A percentile compares a stretch with the other conserved stretches of the same genome.
Conservation (phyloP, 2,797 vertebrate species). For the Argya squamiceps region DNA sequence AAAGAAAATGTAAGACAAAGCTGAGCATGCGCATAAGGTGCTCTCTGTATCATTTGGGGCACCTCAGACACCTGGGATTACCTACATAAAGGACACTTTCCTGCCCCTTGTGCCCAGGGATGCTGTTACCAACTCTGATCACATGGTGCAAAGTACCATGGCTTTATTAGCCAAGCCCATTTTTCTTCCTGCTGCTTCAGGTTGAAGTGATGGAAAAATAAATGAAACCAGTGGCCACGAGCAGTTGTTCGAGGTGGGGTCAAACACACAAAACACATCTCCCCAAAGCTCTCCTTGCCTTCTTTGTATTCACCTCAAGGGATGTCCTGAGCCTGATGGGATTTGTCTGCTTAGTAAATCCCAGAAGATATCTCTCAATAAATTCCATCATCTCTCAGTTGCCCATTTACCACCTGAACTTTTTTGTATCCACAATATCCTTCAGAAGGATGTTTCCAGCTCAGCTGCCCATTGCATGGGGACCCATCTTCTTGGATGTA, state of each 20-base stretch:
- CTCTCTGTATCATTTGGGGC: neutral
- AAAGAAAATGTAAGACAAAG: neutral
- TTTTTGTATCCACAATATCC: neutral
- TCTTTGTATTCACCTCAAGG: neutral
- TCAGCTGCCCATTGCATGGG: neutral
- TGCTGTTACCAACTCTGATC: neutral
- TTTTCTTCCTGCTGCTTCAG: neutral
- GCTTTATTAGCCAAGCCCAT: neutral
- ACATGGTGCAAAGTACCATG: fast-evolving
- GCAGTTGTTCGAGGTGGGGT: neutral
- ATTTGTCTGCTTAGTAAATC: neutral
- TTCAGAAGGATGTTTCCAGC: neutral
- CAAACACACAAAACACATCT: neutral
- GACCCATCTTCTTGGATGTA: neutral
- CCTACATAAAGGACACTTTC: fast-evolving
- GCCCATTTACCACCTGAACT: neutral
- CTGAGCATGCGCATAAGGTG: neutral
- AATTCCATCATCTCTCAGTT: neutral
- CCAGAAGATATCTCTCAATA: neutral
- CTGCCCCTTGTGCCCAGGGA: neutral
- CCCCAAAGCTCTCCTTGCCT: neutral
- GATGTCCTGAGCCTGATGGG: neutral
- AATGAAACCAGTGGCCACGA: neutral
- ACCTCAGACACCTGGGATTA: neutral
- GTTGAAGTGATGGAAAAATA: neutral